Conservation (phyloP, 2,888 invertebrate species). For the Acrobasis repandana region DNA sequence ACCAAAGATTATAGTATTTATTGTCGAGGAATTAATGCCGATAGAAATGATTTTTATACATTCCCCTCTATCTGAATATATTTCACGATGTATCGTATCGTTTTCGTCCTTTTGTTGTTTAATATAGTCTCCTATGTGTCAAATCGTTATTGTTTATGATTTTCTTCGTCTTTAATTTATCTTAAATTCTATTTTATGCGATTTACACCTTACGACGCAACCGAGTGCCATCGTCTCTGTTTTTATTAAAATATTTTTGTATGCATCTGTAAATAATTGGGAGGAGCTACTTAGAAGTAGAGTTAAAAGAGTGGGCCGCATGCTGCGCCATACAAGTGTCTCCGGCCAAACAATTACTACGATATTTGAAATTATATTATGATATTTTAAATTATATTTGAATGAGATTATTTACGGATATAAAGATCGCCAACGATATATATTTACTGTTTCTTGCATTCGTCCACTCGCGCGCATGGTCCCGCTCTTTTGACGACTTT, state of each 20-base stretch:
- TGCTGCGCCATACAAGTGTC: constrained; percentile 48
- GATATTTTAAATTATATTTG: constrained; percentile 31
- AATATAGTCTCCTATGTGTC: constrained; percentile 50
- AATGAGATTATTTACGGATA: constrained; percentile 25
- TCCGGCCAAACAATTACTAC: constrained; percentile 60
- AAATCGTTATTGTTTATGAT: constrained; percentile 36
- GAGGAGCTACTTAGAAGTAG: constrained; percentile 49
- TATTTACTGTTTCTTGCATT: constrained; percentile 22
- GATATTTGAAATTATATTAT: constrained; percentile 23
- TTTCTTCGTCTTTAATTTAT: constrained; percentile 36
- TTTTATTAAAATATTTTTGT: constrained; percentile 75
- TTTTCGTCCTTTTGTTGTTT: constrained; percentile 9
- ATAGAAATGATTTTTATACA: constrained; percentile 75
- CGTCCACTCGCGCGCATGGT: constrained; percentile 24
- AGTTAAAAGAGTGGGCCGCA: constrained; percentile 65
- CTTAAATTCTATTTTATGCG: constrained; percentile 47
- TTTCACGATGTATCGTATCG: constrained; percentile 34
- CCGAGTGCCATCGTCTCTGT: constrained; percentile 79
- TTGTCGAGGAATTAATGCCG: constrained; percentile 71
- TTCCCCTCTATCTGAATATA: constrained; percentile 48
- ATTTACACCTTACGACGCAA: constrained; percentile 68
- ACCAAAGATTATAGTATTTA: constrained; percentile 82
- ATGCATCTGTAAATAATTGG: constrained; percentile 71
- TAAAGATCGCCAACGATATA: constrained; percentile 13
- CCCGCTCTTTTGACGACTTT: constrained; percentile 59